Evolutionary conservation across 2,113 vertebrate genomes (phyloP).

Genomic region (Cinclus cinclus): DNA sequence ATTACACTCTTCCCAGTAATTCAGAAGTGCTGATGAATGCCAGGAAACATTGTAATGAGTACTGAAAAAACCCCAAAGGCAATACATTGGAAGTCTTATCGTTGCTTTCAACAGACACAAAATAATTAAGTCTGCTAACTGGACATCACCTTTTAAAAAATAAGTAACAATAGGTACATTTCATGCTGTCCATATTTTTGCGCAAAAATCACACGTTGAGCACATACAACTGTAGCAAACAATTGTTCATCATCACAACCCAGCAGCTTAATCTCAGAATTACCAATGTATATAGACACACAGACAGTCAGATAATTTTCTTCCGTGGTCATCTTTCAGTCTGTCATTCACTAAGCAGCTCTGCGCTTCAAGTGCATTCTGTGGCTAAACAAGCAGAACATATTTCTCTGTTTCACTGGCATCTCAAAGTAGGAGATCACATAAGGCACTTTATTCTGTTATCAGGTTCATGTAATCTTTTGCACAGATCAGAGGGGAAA

Average conservation of each 20-base stretch:
- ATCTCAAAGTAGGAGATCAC: not conserved
- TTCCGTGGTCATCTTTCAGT: not conserved
- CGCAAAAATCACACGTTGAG: not conserved
- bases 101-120: not conserved
- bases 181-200: not conserved
- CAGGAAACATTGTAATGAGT: conserved; percentile 21
- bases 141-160: not conserved
- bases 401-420: not conserved
- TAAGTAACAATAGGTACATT: not conserved
- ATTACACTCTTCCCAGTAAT: conserved; percentile 53
- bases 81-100: not conserved
- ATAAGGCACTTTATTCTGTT: not conserved
- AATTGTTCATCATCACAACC: not conserved
- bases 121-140: conserved; percentile 4
- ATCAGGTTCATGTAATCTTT: not conserved
- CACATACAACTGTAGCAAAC: not conserved
- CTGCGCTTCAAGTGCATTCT: not conserved
- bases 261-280: not conserved
- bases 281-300: not conserved
- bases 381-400: not conserved
- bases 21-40: conserved; percentile 38
- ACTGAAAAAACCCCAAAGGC: not conserved
- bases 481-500: not conserved
- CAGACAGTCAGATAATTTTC: not conserved
- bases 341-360: not conserved